Evolutionary conservation across 2,888 invertebrate species (phyloP).

Genomic region (Chymomyza procnemis): DNA sequence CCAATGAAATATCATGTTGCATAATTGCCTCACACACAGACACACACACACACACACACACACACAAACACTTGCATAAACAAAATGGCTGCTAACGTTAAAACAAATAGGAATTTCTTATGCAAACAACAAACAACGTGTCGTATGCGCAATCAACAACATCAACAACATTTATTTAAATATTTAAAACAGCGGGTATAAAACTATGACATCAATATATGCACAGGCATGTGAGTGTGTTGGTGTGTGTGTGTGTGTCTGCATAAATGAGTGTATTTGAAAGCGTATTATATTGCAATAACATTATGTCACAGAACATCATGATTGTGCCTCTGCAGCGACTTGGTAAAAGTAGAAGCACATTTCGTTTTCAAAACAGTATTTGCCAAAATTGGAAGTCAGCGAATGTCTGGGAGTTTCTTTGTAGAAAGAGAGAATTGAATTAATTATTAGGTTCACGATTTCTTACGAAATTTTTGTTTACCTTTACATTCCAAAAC

Average conservation of each 20-base stretch:
- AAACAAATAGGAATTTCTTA: slow-evolving; percentile 58
- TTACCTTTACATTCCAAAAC: too few relatives aligned
- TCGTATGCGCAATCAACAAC: slow-evolving; percentile 65
- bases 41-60: neutral
- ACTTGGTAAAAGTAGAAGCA: too few relatives aligned
- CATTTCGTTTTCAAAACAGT: too few relatives aligned
- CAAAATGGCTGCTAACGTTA: slow-evolving; percentile 13
- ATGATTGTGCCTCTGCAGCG: too few relatives aligned
- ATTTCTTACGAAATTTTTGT: too few relatives aligned
- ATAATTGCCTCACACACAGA: neutral
- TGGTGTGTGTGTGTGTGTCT: slow-evolving; percentile 24
- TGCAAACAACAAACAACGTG: slow-evolving; percentile 49
- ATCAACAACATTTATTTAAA: slow-evolving; percentile 59
- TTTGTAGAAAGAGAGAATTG: too few relatives aligned
- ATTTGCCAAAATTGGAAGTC: too few relatives aligned
- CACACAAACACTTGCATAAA: neutral
- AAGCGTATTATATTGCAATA: neutral
- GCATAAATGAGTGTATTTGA: slow-evolving; percentile 33
- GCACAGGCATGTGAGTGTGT: slow-evolving; percentile 37
- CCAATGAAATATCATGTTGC: neutral
- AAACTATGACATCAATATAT: slow-evolving; percentile 66
- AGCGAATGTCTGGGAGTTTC: too few relatives aligned
- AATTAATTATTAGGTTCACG: too few relatives aligned
- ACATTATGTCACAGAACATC: neutral
- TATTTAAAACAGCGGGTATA: slow-evolving; percentile 59